Conservation (phyloP, 2,113 vertebrate species). For the Ciconia stormi region DNA sequence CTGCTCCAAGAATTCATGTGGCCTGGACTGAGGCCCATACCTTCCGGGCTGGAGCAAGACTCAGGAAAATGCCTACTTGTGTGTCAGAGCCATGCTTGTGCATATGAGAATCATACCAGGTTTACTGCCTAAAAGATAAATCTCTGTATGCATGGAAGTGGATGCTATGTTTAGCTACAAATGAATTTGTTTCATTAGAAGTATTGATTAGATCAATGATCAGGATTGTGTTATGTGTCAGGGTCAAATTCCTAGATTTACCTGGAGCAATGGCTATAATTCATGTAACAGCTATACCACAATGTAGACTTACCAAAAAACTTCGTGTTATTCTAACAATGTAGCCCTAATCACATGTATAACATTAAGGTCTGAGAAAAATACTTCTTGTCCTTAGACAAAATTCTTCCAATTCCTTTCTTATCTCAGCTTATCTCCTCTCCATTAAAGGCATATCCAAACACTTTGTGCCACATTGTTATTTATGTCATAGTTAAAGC, state of each 20-base stretch:
- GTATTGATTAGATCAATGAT: background rate
- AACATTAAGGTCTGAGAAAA: background rate
- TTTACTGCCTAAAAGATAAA: background rate
- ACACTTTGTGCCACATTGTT: background rate
- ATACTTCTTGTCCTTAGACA: constrained; percentile 1
- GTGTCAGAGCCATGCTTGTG: fast-evolving
- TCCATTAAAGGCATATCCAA: background rate
- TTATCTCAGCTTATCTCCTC: constrained; percentile 38
- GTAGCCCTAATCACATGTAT: background rate
- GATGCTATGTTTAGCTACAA: background rate
- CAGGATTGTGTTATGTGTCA: background rate
- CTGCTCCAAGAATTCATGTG: background rate
- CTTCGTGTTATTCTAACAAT: background rate
- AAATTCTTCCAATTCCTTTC: constrained; percentile 42
- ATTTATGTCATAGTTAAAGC: constrained; percentile 11
- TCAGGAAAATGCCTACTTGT: background rate
- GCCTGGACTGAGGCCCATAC: background rate
- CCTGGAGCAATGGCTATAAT: background rate
- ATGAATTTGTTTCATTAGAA: background rate
- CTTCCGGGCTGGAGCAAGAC: background rate
- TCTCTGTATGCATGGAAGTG: background rate
- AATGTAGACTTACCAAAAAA: background rate
- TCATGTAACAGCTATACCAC: background rate
- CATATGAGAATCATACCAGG: background rate
- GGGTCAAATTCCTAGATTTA: background rate